Percentiles rank a stretch among this genome's conserved stretches.
phyloP scores from a whole-genome alignment of 2,113 vertebrate genomes.

The Motacilla tschutschensis region DNA sequence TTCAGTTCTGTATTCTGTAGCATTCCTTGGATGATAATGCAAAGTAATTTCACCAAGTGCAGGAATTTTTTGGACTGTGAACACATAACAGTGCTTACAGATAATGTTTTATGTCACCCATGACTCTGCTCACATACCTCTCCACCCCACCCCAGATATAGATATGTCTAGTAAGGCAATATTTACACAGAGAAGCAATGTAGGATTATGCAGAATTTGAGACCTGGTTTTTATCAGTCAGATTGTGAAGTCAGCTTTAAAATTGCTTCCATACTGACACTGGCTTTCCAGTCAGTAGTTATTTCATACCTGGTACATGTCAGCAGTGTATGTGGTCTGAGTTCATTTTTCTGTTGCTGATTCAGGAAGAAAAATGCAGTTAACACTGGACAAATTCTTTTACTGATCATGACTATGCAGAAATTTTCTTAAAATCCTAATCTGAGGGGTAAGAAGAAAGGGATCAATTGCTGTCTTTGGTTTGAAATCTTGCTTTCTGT shows the following conservation, averaged over 20 bases:
- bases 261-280: neutral
- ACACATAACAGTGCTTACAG: neutral
- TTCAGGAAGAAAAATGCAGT: neutral
- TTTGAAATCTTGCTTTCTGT: neutral
- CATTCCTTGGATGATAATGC: neutral
- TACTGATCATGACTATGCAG: neutral
- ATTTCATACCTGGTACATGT: fast-evolving
- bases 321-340: neutral
- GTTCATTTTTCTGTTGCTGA: neutral
- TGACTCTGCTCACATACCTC: neutral
- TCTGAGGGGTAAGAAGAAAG: neutral
- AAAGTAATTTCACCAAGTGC: neutral
- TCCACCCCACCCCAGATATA: neutral
- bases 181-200: neutral
- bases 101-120: neutral
- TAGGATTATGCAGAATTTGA: neutral
- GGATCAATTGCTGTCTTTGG: neutral
- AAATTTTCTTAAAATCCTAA: neutral
- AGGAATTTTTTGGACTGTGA: neutral
- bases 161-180: neutral
- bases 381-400: neutral
- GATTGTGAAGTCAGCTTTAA: neutral
- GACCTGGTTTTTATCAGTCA: neutral
- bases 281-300: neutral
- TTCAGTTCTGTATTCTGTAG: neutral